Base-by-base conservation (phyloP, 2,113 vertebrate species). In the Colius striatus region DNA sequence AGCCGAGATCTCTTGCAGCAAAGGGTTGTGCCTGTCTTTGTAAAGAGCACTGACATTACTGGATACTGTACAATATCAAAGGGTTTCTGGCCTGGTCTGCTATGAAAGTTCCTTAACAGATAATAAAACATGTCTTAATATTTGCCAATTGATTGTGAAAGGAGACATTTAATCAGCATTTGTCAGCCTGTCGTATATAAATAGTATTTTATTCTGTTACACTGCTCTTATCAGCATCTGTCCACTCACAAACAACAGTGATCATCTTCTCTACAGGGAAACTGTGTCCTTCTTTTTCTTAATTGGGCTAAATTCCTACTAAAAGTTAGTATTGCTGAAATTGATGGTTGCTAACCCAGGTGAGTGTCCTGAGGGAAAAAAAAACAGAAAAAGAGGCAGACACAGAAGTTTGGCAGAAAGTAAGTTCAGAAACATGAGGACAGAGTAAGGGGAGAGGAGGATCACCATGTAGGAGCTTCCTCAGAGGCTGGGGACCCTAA, bases 91-190 rank as follows among this genome's bases (percentile, higher is more conserved):
- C 50, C 81, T 29, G 41, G 61, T 30, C 48, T 87, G 66, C 77
- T 55, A 25, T 19, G 51, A 89, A 91, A 65, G 4, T 36, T 84
- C 34, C 81, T 92, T 73, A 61, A 83, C 50, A 70, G 68, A 87
- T 91, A 91, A 87, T 58, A 84, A 94, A 91, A 85, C 36, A 76
- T 66, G 14, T 68, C 81, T 85, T 94, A 66, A 38, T 91, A 87
- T 94, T 92, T 95, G 47, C 36, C 32, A 29, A 90, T 94, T 95
- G 75, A 83, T 92, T 92, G 73, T 76, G 43, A 85, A 89, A 84
- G 47, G 58, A 91, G 63, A 92, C 60, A 63, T 85, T 95, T 77
- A 82, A 92, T 92, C 82, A 87, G 21, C 30, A 45, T 85, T 91
- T 87, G 36, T 80, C 78, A 89, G 48, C 21, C 63, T 83, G 71